A percentile compares a stretch with the other conserved stretches of the same genome.
Evolutionary conservation across 1,140 invertebrate genomes (phyloP).

Genomic region (Mamestra configurata): DNA sequence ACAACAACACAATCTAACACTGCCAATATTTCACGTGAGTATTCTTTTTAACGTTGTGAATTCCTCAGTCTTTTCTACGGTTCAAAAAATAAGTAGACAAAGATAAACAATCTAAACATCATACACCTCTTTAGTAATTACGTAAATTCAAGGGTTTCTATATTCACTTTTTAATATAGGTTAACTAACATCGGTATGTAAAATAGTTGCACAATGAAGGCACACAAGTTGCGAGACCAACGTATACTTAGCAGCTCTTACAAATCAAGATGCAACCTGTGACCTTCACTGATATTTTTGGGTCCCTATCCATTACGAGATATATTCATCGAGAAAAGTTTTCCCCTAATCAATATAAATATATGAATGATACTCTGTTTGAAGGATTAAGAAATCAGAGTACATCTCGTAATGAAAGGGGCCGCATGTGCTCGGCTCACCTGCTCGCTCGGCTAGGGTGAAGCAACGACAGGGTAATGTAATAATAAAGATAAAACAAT

Average conservation of each 20-base stretch:
- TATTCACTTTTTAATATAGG: constrained; percentile 78
- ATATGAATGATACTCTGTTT: constrained; percentile 51
- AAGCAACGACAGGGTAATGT: constrained; percentile 67
- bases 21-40: constrained; percentile 80
- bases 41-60: constrained; percentile 81
- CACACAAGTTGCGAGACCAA: constrained; percentile 63
- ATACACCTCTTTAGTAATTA: constrained; percentile 72
- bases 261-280: constrained; percentile 60
- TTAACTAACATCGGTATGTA: constrained; percentile 86
- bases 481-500: constrained; percentile 78
- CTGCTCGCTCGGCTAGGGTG: constrained; percentile 64
- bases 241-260: constrained; percentile 57
- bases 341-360: constrained; percentile 47
- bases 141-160: constrained; percentile 80
- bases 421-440: constrained; percentile 56
- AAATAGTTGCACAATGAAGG: constrained; percentile 79
- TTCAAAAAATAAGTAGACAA: constrained; percentile 78
- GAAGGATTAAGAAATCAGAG: constrained; percentile 44
- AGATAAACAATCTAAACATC: constrained; percentile 62
- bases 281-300: constrained; percentile 66
- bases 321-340: constrained; percentile 49
- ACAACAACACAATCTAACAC: constrained; percentile 69
- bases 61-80: constrained; percentile 85
- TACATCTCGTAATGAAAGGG: constrained; percentile 70
- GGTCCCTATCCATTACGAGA: constrained; percentile 71